A percentile compares a stretch with the other conserved stretches of the same genome.
Conservation (phyloP, 2,797 vertebrate species). For the Garrulus glandarius region DNA sequence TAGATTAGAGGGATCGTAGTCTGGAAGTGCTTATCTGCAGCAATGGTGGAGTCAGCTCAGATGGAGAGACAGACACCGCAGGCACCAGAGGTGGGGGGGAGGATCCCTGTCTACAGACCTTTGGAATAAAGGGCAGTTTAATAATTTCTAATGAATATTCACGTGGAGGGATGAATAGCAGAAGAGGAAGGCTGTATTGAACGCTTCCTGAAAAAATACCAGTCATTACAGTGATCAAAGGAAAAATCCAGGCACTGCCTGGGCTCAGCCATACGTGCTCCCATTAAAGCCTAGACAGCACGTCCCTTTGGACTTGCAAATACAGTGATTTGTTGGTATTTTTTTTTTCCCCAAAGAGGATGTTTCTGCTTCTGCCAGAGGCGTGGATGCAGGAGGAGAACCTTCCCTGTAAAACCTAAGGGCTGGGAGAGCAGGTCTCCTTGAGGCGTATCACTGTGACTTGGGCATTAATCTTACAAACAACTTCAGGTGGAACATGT, state of each 20-base stretch:
- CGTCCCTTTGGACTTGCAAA: background rate
- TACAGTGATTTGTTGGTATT: background rate
- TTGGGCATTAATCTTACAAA: background rate
- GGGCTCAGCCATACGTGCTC: background rate
- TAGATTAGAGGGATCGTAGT: background rate
- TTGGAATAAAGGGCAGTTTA: background rate
- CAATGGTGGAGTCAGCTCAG: background rate
- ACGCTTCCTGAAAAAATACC: background rate
- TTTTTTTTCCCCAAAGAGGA: background rate
- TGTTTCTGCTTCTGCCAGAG: background rate
- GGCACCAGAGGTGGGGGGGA: background rate
- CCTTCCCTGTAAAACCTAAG: background rate
- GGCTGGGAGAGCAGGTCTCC: background rate
- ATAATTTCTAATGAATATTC: conserved; percentile 41
- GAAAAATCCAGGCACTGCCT: background rate
- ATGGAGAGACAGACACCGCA: background rate
- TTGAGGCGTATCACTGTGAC: fast-evolving
- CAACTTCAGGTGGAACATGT: background rate
- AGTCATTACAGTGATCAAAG: background rate
- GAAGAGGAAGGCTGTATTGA: background rate
- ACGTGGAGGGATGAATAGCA: background rate
- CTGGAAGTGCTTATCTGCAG: background rate
- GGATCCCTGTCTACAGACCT: background rate
- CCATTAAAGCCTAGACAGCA: background rate
- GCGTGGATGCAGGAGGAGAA: fast-evolving